Base-by-base conservation (phyloP, 2,113 vertebrate species). In the Glaucidium brasilianum region DNA sequence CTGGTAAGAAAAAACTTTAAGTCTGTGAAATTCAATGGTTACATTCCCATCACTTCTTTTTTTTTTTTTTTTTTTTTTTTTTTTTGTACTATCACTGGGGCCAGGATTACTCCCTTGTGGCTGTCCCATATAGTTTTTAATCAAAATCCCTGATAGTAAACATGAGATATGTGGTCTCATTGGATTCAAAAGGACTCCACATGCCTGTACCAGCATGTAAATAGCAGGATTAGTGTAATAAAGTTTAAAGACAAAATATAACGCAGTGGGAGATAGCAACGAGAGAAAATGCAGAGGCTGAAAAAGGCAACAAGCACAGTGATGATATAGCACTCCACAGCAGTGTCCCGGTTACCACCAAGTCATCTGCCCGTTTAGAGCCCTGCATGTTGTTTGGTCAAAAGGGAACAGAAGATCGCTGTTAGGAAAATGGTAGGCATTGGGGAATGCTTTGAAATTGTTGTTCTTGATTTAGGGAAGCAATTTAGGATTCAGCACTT, bases 201-300 rank as follows among this genome's bases (percentile, higher is more conserved):
- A 35, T 32, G 43, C 18, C 49, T 84, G 21, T 39, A 68, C 15
- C 56, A 41, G 56, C 72, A 67, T n/a, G 35, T 60, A 89, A 96
- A 87, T 77, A 84, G 56, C 23, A 85, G 67, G 90, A 96, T 90
- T 93, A 90, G 34, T 53, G 35, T 77, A 88, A 71, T 77, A 50
- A 53, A 59, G 5, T 29, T 93, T 89, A 89, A 96, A 94, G 52
- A 89, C 64, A 92, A 92, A 92, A 88, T 88, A 49, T 29, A 69
- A 64, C 35, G 2, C 85, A 64, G 79, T 81, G 30, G 67, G 85
- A 89, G 35, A 90, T 2, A 39, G 43, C 12, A 91, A 25, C 14
- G 37, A 52, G 52, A 47, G 27, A 74, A 86, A 90, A 83, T 17
- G 29, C 37, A 77, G 45, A 34, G 52, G 30, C 47, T 93, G 78